These are phyloP conservation scores for Mustela nigripes DNA, from an alignment of 2,113 vertebrate genomes.

Conservation along the genomic window DNA sequence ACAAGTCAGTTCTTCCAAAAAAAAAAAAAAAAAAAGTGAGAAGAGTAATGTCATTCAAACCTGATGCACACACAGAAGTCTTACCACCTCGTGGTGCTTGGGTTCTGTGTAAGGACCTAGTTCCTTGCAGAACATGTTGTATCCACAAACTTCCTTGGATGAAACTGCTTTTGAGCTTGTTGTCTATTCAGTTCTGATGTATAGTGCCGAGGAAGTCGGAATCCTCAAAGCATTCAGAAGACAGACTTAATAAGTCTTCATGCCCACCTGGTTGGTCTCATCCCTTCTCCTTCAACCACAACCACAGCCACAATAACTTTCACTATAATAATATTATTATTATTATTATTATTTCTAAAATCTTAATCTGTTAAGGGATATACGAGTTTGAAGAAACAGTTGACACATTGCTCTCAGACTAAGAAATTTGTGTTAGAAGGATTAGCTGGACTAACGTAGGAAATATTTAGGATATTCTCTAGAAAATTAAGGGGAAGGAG, in stretches of 20 bases:
- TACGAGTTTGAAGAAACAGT: background rate
- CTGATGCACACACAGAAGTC: background rate
- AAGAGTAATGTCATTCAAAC: background rate
- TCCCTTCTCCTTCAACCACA: no score
- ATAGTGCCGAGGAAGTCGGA: background rate
- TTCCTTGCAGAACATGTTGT: background rate
- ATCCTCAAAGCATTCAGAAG: background rate
- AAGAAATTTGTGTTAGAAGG: background rate
- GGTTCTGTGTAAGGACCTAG: background rate
- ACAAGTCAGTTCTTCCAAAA: slow-evolving; percentile 13
- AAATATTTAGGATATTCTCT: background rate
- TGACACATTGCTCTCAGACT: background rate
- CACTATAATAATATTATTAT: no score
- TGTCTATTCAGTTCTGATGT: background rate
- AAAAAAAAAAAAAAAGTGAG: background rate
- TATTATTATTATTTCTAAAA: slow-evolving; percentile 4
- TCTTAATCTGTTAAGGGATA: background rate
- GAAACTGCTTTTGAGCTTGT: slow-evolving; percentile 14
- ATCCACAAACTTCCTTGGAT: background rate
- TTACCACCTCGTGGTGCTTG: background rate
- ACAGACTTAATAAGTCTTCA: background rate
- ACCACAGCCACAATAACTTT: no score
- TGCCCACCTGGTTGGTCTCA: no score
- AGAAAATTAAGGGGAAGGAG: background rate
- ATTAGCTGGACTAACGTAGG: background rate